Conservation (phyloP, 2,888 invertebrate species). For the Tethea ocularis region DNA sequence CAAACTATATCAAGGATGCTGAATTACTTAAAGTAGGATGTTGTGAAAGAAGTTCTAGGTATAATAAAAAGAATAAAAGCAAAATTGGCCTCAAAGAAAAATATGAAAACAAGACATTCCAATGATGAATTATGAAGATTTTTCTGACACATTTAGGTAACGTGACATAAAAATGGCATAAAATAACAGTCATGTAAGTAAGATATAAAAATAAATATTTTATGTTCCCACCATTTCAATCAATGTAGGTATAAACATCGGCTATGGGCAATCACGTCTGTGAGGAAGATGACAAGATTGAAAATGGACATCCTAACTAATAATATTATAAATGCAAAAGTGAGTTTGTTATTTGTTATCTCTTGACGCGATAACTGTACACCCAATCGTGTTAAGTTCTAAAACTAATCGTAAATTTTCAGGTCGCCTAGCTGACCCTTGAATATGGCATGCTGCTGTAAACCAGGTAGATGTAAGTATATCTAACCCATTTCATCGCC, state of each 20-base stretch:
- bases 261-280: not conserved
- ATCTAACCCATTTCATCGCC: too few relatives aligned
- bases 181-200: not conserved
- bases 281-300: not conserved
- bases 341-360: too few relatives aligned
- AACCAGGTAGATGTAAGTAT: slow-evolving; percentile 54
- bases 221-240: not conserved
- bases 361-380: too few relatives aligned
- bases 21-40: too few relatives aligned
- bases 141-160: not conserved
- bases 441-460: slow-evolving; percentile 68
- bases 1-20: too few relatives aligned
- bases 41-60: too few relatives aligned
- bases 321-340: too few relatives aligned
- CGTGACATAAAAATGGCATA: not conserved
- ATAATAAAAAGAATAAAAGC: not conserved
- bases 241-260: not conserved
- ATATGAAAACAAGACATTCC: slow-evolving; percentile 4
- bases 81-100: slow-evolving; percentile 2
- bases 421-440: slow-evolving; percentile 27
- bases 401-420: slow-evolving; percentile 17
- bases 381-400: not conserved
- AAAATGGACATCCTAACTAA: not conserved
- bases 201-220: not conserved
- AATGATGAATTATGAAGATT: not conserved